Base-by-base conservation (phyloP, 2,113 vertebrate species). In the Penelope pileata region DNA sequence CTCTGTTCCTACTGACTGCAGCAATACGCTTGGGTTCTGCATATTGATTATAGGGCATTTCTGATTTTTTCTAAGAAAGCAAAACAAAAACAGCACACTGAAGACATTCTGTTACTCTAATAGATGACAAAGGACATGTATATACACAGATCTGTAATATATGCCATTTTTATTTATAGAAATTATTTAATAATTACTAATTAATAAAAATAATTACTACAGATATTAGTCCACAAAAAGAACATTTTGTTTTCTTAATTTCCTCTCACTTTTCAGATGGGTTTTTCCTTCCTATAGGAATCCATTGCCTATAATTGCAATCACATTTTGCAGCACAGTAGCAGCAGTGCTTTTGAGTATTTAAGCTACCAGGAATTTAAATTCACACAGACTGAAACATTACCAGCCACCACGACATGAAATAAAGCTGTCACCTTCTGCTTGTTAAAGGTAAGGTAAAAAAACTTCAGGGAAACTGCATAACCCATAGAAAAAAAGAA, bases 1-100 rank as follows among this genome's bases (percentile, higher is more conserved):
- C 93, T 97, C 96, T 97, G 96, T 97, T 97, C 91, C 93, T 58
- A 82, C 86, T 97, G 98, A 98, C 95, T 96, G 97, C 91, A 95
- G 92, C 81, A 81, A 97, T 94, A 74, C 88, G 91, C 87, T 92
- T 93, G 83, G 94, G 76, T 80, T 83, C 90, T 77, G 43, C 87
- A 68, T 88, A 88, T 19, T 91, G 94, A 97, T 95, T 97, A 96
- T 88, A 95, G 86, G 51, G 40, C n/a, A 67, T 70, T 95, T 86
- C 86, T 59, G 68, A 19, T 87, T 79, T 91, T 94, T 93, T 80
- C 40, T 59, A 89, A 67, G 38, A 90, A 95, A 92, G 83, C 45
- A 94, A 62, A 96, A 84, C 77, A 96, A 91, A 95, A 97, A 90
- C 76, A 92, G 84, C 94, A 54, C 82, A 79, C 86, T 53, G 18